phyloP scores from a whole-genome alignment of 2,113 vertebrate species.

The Perognathus longimembris region DNA sequence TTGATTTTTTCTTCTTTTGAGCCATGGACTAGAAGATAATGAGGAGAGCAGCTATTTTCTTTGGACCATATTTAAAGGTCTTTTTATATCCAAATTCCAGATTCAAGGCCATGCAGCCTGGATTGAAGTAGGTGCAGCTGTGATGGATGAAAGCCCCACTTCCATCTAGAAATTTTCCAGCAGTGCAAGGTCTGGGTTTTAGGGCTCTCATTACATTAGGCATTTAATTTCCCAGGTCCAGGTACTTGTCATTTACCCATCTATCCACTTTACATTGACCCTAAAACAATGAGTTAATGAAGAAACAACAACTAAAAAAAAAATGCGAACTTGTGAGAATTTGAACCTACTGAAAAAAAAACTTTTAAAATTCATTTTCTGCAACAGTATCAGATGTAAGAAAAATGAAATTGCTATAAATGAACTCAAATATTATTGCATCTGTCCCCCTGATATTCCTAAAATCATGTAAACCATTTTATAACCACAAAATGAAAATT shows the following conservation, averaged over 20 bases:
- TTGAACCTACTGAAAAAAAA: not conserved
- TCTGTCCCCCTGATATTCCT: not conserved
- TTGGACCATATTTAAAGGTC: not conserved
- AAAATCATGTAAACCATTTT: not conserved
- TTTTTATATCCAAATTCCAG: not conserved
- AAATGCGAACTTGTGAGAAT: not conserved
- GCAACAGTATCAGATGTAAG: not conserved
- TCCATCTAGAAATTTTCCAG: not conserved
- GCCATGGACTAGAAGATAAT: not conserved
- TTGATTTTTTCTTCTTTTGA: slow-evolving; percentile 31
- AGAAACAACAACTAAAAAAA: not conserved
- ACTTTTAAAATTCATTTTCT: not conserved
- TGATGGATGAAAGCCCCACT: not conserved
- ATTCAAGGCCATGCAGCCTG: not conserved
- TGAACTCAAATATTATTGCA: not conserved
- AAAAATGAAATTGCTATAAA: not conserved
- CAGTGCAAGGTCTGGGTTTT: not conserved
- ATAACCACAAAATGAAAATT: not conserved
- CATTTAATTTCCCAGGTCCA: not conserved
- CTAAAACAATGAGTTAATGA: not conserved
- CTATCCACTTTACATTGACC: not conserved
- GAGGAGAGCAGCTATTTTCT: not conserved
- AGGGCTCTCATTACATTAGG: not conserved
- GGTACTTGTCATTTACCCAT: not conserved
- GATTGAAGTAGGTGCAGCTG: not conserved